Evolutionary conservation across 2,113 vertebrate species (phyloP), one percentile per base, ranked within the genome.

Genomic region (Toxotes jaculatrix): DNA sequence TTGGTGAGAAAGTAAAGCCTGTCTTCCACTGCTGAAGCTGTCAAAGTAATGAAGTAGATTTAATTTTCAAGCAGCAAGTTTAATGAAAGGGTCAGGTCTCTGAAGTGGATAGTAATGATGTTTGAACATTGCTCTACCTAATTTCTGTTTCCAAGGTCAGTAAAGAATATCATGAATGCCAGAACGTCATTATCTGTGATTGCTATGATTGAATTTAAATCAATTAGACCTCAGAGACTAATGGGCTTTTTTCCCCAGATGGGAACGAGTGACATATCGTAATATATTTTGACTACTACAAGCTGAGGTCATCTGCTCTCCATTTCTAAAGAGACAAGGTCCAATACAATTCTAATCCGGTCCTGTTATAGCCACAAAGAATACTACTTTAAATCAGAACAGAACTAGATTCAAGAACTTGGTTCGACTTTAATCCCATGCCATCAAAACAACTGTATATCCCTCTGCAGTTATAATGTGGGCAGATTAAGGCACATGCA

Each of bases 91-190:
- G 71, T 79, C 86, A 66, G 59, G 40, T 61, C 77, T 63, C 55
- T 45, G 49, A 87, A 77, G 79, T 80, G 65, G 74, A 87, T 83
- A 77, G 62, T 77, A 82, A 88, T 88, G 74, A 75, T 5, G 4
- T 74, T 73, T 76, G 43, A 43, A 63, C 59, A 38, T 36, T 5
- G 10, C 47, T 70, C 53, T 13, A 51, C n/a, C 66, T 82, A 78
- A 87, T 84, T 87, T 85, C 43, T 11, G 65, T 47, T 80, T 67
- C 77, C 76, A 84, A 87, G 61, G 79, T 74, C 76, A 75, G 47
- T 4, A n/a, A 60, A 36, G 36, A 72, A 66, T 60, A 53, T 64
- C 56, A 49, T 62, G 34, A 51, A 57, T 31, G 23, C 23, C 43
- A 84, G 38, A 62, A 66, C 63, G 36, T 69, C 51, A 83, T 82